phyloP scores from a whole-genome alignment of 2,888 invertebrate genomes.

The Standfussiana lucernea region DNA sequence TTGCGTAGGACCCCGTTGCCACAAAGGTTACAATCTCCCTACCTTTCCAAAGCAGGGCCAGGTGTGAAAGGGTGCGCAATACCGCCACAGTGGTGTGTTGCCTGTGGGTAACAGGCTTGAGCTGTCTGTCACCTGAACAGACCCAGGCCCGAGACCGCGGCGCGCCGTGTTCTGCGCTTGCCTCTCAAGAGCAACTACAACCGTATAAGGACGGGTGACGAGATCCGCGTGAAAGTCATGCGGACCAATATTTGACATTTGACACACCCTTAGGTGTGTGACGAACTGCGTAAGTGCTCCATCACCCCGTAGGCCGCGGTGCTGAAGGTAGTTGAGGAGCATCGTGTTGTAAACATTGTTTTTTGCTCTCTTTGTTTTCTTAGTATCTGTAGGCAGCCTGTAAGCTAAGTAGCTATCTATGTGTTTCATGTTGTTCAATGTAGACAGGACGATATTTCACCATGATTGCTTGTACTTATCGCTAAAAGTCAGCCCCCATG shows the following conservation, averaged over 20 bases:
- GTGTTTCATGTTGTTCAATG: too few relatives aligned
- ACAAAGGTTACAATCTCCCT: neutral
- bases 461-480: constrained; percentile 4
- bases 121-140: neutral
- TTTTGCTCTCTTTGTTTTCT: neutral
- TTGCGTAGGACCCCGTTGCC: neutral
- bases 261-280: too few relatives aligned
- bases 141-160: neutral
- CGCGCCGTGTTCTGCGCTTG: neutral
- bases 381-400: neutral
- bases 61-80: neutral
- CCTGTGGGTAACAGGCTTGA: neutral
- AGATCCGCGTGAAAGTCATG: neutral
- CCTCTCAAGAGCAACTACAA: neutral
- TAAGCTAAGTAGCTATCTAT: neutral
- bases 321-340: neutral
- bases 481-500: constrained; percentile 2
- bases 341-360: neutral
- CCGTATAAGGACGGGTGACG: neutral
- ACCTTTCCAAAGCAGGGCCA: neutral
- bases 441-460: constrained; percentile 24
- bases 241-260: neutral
- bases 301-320: neutral
- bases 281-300: neutral
- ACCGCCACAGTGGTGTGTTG: neutral